Evolutionary conservation across 2,113 vertebrate genomes (phyloP).

Genomic region (Zosterops pallidus): DNA sequence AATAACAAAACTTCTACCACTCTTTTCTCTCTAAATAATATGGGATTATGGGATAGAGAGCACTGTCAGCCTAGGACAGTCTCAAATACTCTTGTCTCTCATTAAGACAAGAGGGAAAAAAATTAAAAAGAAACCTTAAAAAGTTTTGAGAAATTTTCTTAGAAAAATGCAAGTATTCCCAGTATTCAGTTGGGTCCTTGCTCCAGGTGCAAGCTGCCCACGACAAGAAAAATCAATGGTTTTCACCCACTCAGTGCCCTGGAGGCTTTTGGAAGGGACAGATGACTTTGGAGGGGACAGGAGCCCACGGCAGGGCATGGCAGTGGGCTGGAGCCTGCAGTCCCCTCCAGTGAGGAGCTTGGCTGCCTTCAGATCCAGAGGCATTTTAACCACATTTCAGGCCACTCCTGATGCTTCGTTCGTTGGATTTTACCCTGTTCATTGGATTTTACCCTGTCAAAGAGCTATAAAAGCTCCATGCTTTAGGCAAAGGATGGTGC

Average conservation of each 20-base stretch:
- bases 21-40: no score
- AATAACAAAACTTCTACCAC: no score
- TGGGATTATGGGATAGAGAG: no score
- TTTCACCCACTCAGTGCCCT: fast-evolving
- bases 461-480: neutral
- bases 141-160: neutral
- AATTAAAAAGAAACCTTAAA: fast-evolving
- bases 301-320: neutral
- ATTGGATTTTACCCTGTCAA: fast-evolving
- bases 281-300: neutral
- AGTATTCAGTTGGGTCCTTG: neutral
- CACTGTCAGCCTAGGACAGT: no score
- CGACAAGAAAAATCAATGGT: fast-evolving
- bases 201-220: neutral
- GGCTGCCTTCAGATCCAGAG: fast-evolving
- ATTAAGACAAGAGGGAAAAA: fast-evolving
- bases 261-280: neutral
- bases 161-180: neutral
- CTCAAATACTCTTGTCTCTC: neutral
- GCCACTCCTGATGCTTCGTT: neutral
- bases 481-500: neutral
- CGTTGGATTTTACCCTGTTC: neutral
- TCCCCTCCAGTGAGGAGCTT: neutral
- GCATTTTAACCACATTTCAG: neutral
- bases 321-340: neutral